phyloP scores from a whole-genome alignment of 2,888 invertebrate species.

The Listrodromus nycthemerus region DNA sequence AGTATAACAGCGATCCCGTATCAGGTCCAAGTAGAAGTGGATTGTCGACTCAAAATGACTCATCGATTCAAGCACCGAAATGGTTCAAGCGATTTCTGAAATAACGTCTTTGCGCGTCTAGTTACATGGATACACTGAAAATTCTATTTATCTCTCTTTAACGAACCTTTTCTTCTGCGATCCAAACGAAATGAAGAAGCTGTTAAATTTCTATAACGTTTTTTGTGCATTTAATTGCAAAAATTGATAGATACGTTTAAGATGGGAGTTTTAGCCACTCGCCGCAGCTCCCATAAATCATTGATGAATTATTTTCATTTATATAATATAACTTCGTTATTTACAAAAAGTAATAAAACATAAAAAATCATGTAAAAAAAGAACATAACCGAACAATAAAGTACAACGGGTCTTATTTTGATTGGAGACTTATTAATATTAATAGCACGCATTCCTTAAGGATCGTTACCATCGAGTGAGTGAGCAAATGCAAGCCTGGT shows the following conservation, averaged over 20 bases:
- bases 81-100: conserved; percentile 76
- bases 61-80: conserved; percentile 72
- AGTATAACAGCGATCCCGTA: conserved; percentile 39
- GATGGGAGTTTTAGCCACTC: conserved; percentile 27
- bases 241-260: conserved; percentile 48
- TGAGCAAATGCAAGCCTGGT: conserved; percentile 63
- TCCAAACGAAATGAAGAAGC: conserved; percentile 24
- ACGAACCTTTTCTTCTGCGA: not conserved
- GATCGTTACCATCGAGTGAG: conserved; percentile 54
- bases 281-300: conserved; percentile 23
- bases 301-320: conserved; percentile 52
- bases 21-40: conserved; percentile 63
- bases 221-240: conserved; percentile 61
- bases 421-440: conserved; percentile 54
- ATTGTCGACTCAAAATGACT: conserved; percentile 59
- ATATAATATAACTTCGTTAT: conserved; percentile 55
- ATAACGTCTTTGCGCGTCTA: conserved; percentile 61
- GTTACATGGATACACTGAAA: conserved; percentile 21
- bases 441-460: conserved; percentile 56
- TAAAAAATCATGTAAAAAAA: conserved; percentile 63
- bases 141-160: conserved; percentile 41
- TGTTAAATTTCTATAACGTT: conserved; percentile 41
- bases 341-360: conserved; percentile 64
- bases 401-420: conserved; percentile 54
- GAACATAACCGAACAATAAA: conserved; percentile 52